Percentiles rank a stretch among this genome's conserved stretches.
Evolutionary conservation across 2,888 invertebrate genomes (phyloP).

Genomic region (Diaperis boleti): DNA sequence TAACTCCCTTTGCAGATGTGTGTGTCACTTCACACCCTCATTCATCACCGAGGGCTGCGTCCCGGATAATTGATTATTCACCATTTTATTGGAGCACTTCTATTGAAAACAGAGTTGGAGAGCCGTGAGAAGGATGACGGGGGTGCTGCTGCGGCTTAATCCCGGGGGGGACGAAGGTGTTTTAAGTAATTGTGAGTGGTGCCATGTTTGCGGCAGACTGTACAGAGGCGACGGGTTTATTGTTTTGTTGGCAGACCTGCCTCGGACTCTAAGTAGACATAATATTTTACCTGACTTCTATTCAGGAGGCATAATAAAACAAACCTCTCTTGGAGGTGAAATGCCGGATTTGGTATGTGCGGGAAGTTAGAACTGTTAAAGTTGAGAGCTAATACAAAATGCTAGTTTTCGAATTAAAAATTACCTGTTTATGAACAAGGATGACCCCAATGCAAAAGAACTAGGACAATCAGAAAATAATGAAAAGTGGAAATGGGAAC

Average conservation of each 20-base stretch:
- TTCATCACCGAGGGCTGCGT: conserved; percentile 51
- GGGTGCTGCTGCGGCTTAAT: background rate
- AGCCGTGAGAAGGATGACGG: background rate
- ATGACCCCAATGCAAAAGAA: too few species aligned
- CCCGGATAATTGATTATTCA: conserved; percentile 54
- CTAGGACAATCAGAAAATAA: too few species aligned
- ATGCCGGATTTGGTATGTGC: too few species aligned
- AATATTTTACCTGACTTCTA: background rate
- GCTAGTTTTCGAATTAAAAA: too few species aligned
- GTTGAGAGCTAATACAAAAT: too few species aligned
- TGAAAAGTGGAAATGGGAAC: too few species aligned
- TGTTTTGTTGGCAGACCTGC: background rate
- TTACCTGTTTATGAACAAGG: too few species aligned
- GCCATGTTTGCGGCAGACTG: background rate
- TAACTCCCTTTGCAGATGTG: conserved; percentile 51
- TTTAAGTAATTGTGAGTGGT: conserved; percentile 4
- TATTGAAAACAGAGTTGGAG: conserved; percentile 17
- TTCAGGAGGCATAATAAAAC: background rate
- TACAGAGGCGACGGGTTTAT: background rate
- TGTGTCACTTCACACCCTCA: conserved; percentile 58
- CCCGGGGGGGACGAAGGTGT: background rate
- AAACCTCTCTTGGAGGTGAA: background rate
- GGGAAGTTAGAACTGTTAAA: too few species aligned
- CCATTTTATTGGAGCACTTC: conserved; percentile 46
- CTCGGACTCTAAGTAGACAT: background rate